A percentile compares a stretch with the other conserved stretches of the same genome.
Evolutionary conservation across 2,888 invertebrate species (phyloP).

Genomic region (Ornithoptera alexandrae): DNA sequence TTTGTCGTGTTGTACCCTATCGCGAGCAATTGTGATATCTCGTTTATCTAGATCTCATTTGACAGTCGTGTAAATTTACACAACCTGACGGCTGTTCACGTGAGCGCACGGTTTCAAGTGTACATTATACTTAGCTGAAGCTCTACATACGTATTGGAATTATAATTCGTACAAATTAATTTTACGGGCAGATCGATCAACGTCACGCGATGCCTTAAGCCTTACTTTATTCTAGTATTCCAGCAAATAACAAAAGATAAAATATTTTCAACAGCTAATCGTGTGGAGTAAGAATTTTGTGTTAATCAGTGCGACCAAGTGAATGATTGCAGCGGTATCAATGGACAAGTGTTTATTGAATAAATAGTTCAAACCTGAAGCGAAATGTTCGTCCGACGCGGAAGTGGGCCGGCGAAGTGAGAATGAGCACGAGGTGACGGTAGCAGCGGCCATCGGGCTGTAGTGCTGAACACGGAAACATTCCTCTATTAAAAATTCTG

Average conservation of each 20-base stretch:
- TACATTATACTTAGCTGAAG: constrained; percentile 35
- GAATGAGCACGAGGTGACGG: constrained; percentile 68
- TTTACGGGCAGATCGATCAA: constrained; percentile 32
- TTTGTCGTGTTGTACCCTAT: constrained; percentile 14
- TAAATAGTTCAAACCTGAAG: constrained; percentile 25
- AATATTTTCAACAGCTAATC: constrained; percentile 35
- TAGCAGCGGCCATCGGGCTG: constrained; percentile 56
- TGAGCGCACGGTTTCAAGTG: constrained; percentile 33
- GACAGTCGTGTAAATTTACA: constrained; percentile 29
- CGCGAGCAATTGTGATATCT: constrained; percentile 18
- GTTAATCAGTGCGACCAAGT: constrained; percentile 46
- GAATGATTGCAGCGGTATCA: constrained; percentile 50
- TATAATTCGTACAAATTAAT: too few relatives aligned
- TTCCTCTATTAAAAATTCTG: constrained; percentile 76
- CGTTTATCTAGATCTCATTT: constrained; percentile 23
- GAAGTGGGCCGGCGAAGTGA: constrained; percentile 54
- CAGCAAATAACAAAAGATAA: constrained; percentile 34
- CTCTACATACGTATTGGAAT: not conserved
- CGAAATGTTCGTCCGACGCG: constrained; percentile 50
- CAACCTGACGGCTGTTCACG: constrained; percentile 20
- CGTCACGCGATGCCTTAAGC: constrained; percentile 48
- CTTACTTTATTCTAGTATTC: constrained; percentile 39
- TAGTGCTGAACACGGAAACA: constrained; percentile 62
- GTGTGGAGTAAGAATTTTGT: constrained; percentile 39
- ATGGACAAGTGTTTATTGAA: constrained; percentile 49